Conservation (phyloP, 2,888 invertebrate species). For the Chrysodeixis includens region DNA sequence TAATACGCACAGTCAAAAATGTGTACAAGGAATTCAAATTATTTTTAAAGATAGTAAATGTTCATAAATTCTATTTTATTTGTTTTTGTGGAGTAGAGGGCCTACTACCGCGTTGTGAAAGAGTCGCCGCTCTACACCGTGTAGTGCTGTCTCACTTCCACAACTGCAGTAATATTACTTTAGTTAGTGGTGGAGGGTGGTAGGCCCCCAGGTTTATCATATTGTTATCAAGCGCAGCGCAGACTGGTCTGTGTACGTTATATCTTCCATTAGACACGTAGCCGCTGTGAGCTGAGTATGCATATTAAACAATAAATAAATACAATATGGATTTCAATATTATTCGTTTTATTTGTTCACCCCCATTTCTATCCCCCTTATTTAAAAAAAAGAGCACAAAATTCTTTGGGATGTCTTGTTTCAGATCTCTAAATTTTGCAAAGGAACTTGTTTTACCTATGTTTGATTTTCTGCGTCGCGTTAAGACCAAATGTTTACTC, state of each 20-base stretch:
- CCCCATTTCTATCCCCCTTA: background rate
- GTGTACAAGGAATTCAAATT: no score
- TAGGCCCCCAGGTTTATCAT: slow-evolving; percentile 6
- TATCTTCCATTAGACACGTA: slow-evolving; percentile 87
- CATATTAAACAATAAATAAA: slow-evolving; percentile 82
- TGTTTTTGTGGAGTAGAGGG: background rate
- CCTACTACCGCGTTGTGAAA: background rate
- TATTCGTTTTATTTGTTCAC: slow-evolving; percentile 46
- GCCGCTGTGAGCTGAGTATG: slow-evolving; percentile 85
- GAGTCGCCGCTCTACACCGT: no score
- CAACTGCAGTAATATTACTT: no score
- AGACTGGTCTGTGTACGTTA: slow-evolving; percentile 74
- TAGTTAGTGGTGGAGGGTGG: no score
- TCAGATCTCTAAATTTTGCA: no score
- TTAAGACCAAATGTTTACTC: no score
- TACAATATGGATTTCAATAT: slow-evolving; percentile 66
- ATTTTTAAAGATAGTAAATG: no score
- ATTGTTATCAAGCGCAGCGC: slow-evolving; percentile 69
- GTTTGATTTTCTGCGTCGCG: no score
- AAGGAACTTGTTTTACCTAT: no score
- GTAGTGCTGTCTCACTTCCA: no score
- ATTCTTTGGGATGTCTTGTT: background rate
- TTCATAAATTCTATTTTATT: background rate
- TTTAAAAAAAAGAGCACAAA: background rate
- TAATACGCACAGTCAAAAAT: background rate